These are phyloP conservation scores for Polypterus senegalus DNA, from an alignment of 2,113 vertebrate species.

Conservation along the genomic window DNA sequence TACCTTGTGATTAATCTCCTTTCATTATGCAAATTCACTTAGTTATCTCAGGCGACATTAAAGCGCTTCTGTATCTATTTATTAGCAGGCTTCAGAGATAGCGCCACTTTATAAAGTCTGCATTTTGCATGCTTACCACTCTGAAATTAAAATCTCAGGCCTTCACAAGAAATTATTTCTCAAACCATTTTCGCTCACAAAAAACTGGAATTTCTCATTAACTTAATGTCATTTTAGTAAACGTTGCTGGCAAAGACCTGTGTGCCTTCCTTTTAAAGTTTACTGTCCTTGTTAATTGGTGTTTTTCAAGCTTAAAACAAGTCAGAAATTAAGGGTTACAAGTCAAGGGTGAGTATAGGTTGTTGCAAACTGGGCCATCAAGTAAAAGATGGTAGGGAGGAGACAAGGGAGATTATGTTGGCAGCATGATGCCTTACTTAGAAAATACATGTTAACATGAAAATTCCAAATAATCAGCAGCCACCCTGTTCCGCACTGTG, in stretches of 20 bases:
- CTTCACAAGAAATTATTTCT: conserved; percentile 25
- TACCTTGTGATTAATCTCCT: conserved; percentile 59
- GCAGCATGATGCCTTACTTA: no score
- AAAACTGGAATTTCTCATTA: conserved; percentile 64
- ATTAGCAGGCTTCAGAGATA: conserved; percentile 50
- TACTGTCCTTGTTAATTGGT: no score
- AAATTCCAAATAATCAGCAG: no score
- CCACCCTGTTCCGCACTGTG: no score
- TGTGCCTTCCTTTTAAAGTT: no score
- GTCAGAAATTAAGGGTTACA: no score
- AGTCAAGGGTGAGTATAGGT: no score
- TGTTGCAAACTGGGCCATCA: no score
- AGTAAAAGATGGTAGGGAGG: no score
- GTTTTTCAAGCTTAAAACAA: no score
- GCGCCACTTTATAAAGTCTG: conserved; percentile 53
- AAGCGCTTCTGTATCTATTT: conserved; percentile 56
- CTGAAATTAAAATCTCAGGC: conserved; percentile 59
- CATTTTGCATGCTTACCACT: conserved; percentile 32
- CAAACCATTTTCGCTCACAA: conserved; percentile 18
- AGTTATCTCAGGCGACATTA: conserved; percentile 57
- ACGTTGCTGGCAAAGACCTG: conserved; percentile 1
- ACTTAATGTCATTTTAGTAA: conserved; percentile 55
- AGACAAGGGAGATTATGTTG: no score
- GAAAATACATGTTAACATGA: no score
- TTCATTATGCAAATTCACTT: conserved; percentile 61